Conservation (phyloP, 2,797 vertebrate genomes). For the Hemitrygon akajei region DNA sequence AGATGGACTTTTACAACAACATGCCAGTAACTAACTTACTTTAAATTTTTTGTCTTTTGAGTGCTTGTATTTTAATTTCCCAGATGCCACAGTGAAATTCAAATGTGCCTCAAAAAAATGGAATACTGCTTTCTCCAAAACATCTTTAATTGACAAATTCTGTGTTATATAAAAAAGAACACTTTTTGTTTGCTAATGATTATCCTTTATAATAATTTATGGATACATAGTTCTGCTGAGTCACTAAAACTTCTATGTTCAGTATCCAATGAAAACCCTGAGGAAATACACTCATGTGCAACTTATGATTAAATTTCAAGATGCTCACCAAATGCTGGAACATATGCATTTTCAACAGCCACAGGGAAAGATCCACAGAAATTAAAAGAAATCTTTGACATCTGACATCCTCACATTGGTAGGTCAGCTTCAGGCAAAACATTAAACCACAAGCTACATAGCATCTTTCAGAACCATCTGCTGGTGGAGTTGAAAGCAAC, state of each 20-base stretch:
- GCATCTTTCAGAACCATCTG: slow-evolving; percentile 27
- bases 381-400: slow-evolving; percentile 34
- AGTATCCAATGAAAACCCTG: neutral
- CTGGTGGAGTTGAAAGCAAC: neutral
- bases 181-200: neutral
- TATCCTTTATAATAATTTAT: neutral
- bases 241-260: neutral
- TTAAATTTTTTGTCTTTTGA: no score
- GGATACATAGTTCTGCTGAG: neutral
- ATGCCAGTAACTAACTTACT: no score
- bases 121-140: neutral
- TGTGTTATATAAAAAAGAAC: neutral
- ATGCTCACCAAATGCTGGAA: slow-evolving; percentile 35
- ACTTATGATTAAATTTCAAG: slow-evolving; percentile 15
- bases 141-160: neutral
- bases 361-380: slow-evolving; percentile 23
- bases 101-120: neutral
- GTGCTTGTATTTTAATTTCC: no score
- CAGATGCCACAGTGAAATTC: neutral
- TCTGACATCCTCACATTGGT: slow-evolving; percentile 21
- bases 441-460: slow-evolving; percentile 31
- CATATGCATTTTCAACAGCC: slow-evolving; percentile 36
- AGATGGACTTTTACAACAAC: no score
- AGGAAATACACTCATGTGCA: slow-evolving; percentile 7
- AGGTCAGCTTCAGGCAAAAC: slow-evolving; percentile 8